phyloP scores from a whole-genome alignment of 2,888 invertebrate species.

The Phalangium opilio region DNA sequence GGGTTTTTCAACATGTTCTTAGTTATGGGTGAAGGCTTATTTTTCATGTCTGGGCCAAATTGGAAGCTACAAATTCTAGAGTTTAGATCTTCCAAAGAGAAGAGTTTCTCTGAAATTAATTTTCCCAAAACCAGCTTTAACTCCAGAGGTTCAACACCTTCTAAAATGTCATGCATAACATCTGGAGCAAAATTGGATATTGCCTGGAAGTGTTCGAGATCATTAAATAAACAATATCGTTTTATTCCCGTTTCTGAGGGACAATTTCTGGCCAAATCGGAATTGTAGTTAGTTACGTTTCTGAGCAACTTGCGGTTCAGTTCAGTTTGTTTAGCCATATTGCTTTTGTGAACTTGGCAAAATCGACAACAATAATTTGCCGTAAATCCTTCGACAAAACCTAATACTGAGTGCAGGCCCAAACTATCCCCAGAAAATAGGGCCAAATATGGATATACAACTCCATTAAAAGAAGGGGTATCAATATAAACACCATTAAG shows the following conservation, averaged over 20 bases:
- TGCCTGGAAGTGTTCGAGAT: background rate
- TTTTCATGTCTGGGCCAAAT: background rate
- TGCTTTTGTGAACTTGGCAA: background rate
- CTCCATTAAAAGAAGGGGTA: background rate
- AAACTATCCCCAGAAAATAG: background rate
- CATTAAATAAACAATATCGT: background rate
- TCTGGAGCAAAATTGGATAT: slow-evolving; percentile 2
- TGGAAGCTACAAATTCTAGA: background rate
- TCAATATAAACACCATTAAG: background rate
- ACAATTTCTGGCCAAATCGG: background rate
- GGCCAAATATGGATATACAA: background rate
- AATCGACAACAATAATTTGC: background rate
- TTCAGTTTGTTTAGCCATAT: too few species aligned
- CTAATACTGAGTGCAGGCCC: background rate
- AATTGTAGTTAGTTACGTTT: too few species aligned
- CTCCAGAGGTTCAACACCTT: slow-evolving; percentile 3
- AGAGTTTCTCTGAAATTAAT: background rate
- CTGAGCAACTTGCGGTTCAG: too few species aligned
- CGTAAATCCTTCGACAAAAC: background rate
- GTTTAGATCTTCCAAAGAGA: background rate
- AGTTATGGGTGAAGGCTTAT: too few species aligned
- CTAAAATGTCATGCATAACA: slow-evolving; percentile 5
- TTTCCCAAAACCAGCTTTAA: slow-evolving; percentile 1
- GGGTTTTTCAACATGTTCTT: too few species aligned
- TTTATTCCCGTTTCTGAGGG: background rate